Conservation (phyloP, 2,113 vertebrate genomes). For the Hydropotes inermis region DNA sequence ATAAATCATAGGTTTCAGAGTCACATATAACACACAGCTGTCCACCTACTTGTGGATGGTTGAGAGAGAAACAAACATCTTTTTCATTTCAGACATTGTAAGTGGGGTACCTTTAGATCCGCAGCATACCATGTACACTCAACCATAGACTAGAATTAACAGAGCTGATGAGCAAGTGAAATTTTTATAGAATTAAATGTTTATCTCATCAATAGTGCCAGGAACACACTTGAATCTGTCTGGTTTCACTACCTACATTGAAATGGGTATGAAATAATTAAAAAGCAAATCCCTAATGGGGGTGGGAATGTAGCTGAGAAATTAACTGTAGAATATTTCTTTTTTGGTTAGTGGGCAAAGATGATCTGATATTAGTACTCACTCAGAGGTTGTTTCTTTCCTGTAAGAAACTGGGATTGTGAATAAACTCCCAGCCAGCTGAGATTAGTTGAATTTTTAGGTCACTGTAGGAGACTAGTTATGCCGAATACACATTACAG, state of each 20-base stretch:
- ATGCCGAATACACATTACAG: not conserved
- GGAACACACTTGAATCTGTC: not conserved
- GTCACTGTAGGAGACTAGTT: not conserved
- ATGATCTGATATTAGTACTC: not conserved
- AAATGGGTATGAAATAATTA: slow-evolving; percentile 4
- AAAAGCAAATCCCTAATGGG: not conserved
- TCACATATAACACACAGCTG: not conserved
- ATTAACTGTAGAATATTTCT: not conserved
- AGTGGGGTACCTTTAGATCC: not conserved
- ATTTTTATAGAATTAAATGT: not conserved
- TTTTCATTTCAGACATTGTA: not conserved
- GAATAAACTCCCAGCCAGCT: not conserved
- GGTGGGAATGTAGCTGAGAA: not conserved
- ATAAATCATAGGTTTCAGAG: not conserved
- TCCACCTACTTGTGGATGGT: not conserved
- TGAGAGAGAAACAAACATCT: not conserved
- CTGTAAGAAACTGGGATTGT: not conserved
- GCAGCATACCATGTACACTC: not conserved
- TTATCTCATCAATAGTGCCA: not conserved
- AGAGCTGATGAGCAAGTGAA: not conserved
- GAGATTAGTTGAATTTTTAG: not conserved
- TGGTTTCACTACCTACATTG: not conserved
- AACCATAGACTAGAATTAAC: not conserved
- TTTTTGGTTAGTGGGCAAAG: slow-evolving; percentile 11
- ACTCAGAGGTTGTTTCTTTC: not conserved